Percentiles rank a stretch among this genome's conserved stretches.
These are phyloP conservation scores for Gerris buenoi DNA, from an alignment of 1,140 invertebrate species.

Conservation along the genomic window DNA sequence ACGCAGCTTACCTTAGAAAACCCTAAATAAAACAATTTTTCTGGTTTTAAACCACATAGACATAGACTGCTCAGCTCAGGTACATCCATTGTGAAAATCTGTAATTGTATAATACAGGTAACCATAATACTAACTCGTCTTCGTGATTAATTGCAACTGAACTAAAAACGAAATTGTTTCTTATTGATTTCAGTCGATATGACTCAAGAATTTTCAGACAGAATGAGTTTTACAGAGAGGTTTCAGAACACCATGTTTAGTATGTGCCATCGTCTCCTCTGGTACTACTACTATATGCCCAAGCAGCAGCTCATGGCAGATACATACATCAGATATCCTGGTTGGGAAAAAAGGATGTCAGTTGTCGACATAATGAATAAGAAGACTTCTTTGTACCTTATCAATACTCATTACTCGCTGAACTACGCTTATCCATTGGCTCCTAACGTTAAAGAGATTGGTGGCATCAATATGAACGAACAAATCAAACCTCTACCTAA, in stretches of 20 bases:
- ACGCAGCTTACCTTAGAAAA: no score
- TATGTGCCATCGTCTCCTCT: not conserved
- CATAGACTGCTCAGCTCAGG: no score
- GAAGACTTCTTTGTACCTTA: slow-evolving; percentile 15
- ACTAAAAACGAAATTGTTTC: no score
- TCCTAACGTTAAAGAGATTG: slow-evolving; percentile 26
- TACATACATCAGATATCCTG: slow-evolving; percentile 18
- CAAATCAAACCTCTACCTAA: slow-evolving; percentile 22
- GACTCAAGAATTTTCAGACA: not conserved
- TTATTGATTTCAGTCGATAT: no score
- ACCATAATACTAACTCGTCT: no score
- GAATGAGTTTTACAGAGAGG: not conserved
- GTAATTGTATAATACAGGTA: no score
- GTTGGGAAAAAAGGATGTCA: slow-evolving; percentile 14
- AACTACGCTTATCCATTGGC: slow-evolving; percentile 21
- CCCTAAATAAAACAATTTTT: no score
- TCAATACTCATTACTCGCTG: slow-evolving; percentile 28
- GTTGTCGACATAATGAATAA: slow-evolving; percentile 18
- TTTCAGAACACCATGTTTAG: not conserved
- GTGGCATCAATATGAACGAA: slow-evolving; percentile 24
- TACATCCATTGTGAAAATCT: no score
- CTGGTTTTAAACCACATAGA: no score
- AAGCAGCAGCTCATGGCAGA: slow-evolving; percentile 6
- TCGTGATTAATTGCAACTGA: no score
- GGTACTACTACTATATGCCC: not conserved